Percentiles rank a stretch among this genome's conserved stretches.
These are phyloP conservation scores for Cantharis rufa DNA, from an alignment of 2,888 invertebrate species.

Conservation along the genomic window DNA sequence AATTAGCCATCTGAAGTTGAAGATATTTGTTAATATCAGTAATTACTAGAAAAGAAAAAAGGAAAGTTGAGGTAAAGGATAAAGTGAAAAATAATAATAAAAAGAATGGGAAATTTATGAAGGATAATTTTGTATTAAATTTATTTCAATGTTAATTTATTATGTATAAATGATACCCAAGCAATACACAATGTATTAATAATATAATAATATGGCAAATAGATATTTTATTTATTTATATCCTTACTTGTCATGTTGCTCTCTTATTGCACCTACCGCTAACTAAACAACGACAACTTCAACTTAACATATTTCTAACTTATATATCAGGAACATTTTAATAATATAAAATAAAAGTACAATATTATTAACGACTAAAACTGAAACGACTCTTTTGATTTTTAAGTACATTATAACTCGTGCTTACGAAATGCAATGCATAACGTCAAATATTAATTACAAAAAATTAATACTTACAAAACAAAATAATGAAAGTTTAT, in stretches of 20 bases:
- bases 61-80: neutral
- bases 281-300: constrained; percentile 48
- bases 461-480: constrained; percentile 19
- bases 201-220: constrained; percentile 57
- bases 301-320: constrained; percentile 49
- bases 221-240: constrained; percentile 51
- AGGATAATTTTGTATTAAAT: constrained; percentile 1
- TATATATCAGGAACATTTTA: constrained; percentile 53
- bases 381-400: constrained; percentile 27
- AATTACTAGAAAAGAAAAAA: neutral
- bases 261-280: constrained; percentile 57
- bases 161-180: constrained; percentile 58
- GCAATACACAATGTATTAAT: constrained; percentile 57
- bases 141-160: constrained; percentile 54
- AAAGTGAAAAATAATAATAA: neutral
- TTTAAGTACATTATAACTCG: constrained; percentile 40
- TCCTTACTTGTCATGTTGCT: constrained; percentile 50
- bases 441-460: constrained; percentile 14
- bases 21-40: too few relatives aligned
- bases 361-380: constrained; percentile 30
- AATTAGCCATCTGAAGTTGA: too few relatives aligned
- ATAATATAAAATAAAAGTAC: constrained; percentile 44
- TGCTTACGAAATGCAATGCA: constrained; percentile 32
- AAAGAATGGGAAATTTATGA: neutral
- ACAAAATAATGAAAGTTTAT: constrained; percentile 33